Percentiles rank a stretch among this genome's conserved stretches.
phyloP scores from a whole-genome alignment of 2,888 invertebrate species.

The Carterocephalus palaemon region DNA sequence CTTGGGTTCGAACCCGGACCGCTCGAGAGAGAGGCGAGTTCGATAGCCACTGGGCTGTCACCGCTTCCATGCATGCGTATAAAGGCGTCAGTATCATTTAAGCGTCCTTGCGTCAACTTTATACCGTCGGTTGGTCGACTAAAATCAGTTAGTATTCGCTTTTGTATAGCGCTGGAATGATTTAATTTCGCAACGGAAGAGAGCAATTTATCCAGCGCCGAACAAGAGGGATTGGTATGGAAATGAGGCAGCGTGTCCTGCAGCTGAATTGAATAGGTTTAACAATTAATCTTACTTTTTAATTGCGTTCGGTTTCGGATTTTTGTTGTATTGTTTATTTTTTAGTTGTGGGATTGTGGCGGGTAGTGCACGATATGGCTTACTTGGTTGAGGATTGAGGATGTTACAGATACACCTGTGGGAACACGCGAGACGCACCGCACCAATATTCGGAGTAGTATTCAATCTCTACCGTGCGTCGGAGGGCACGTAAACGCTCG shows the following conservation, averaged over 20 bases:
- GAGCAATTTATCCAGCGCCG: conserved; percentile 18
- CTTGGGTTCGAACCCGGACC: too few relatives aligned
- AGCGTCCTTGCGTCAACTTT: neutral
- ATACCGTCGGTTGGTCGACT: neutral
- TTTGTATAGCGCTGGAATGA: conserved; percentile 16
- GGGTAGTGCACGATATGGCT: too few relatives aligned
- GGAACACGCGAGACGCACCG: too few relatives aligned
- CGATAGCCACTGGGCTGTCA: too few relatives aligned
- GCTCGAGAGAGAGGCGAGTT: too few relatives aligned
- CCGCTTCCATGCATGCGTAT: too few relatives aligned
- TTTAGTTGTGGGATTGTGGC: too few relatives aligned
- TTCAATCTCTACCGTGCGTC: too few relatives aligned
- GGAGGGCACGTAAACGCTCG: too few relatives aligned
- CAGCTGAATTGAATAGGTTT: conserved; percentile 23
- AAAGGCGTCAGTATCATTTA: neutral
- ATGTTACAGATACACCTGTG: too few relatives aligned
- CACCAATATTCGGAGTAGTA: too few relatives aligned
- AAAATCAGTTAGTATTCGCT: conserved; percentile 4
- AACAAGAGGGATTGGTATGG: conserved; percentile 20
- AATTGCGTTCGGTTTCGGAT: conserved; percentile 21
- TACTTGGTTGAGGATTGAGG: too few relatives aligned
- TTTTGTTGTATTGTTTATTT: neutral
- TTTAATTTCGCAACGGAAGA: conserved; percentile 20
- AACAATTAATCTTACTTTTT: conserved; percentile 22
- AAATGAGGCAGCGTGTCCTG: conserved; percentile 19